A percentile compares a stretch with the other conserved stretches of the same genome.
Evolutionary conservation across 2,888 invertebrate genomes (phyloP).

Genomic region (Tenthredo mesomela): DNA sequence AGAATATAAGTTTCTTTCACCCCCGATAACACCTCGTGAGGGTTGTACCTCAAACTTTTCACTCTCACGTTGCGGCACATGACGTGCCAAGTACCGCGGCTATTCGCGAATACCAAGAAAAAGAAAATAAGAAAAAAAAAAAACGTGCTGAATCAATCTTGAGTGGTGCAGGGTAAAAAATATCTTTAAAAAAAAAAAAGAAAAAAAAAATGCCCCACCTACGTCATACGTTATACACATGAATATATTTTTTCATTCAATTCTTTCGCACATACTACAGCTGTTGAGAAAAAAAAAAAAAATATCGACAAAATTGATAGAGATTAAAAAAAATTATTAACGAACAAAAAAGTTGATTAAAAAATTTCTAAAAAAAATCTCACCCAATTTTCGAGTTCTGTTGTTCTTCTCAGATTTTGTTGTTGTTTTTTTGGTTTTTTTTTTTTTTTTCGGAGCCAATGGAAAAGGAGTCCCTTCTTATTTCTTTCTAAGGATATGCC

Average conservation of each 20-base stretch:
- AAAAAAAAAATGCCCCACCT: neutral
- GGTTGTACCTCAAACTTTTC: slow-evolving; percentile 8
- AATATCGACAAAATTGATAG: no score
- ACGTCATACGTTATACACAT: neutral
- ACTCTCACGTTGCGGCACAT: slow-evolving; percentile 15
- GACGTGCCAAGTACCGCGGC: neutral
- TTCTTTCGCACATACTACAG: neutral
- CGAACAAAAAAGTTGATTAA: no score
- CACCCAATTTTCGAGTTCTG: neutral
- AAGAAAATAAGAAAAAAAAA: neutral
- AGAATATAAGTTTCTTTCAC: neutral
- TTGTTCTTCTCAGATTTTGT: neutral
- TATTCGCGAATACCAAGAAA: neutral
- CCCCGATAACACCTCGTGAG: neutral
- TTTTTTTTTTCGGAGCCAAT: neutral
- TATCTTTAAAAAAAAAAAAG: neutral
- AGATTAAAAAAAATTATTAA: neutral
- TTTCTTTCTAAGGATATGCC: neutral
- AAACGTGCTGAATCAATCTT: slow-evolving; percentile 1
- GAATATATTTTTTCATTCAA: neutral
- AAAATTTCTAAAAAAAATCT: neutral
- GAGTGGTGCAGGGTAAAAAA: neutral
- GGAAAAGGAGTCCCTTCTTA: neutral
- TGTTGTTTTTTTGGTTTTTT: neutral
- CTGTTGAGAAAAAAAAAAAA: no score